A percentile compares a stretch with the other conserved stretches of the same genome.
phyloP scores from a whole-genome alignment of 1,140 invertebrate genomes.

The Polypedilum vanderplanki region DNA sequence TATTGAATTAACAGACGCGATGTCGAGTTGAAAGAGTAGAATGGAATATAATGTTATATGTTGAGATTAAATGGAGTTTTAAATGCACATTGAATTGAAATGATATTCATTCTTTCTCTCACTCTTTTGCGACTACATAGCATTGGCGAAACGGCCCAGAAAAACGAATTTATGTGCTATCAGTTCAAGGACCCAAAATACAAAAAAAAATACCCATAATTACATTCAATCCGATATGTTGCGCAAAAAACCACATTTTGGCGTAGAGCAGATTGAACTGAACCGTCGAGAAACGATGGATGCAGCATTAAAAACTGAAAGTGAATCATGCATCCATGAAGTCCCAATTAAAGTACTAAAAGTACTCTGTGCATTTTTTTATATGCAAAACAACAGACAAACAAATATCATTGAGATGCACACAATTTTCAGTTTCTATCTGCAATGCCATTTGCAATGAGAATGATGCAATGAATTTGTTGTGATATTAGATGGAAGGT shows the following conservation, averaged over 20 bases:
- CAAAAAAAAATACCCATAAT: not conserved
- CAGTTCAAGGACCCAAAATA: slow-evolving; percentile 22
- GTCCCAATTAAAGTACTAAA: not conserved
- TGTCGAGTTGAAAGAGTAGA: not conserved
- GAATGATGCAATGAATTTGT: not conserved
- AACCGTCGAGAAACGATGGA: not conserved
- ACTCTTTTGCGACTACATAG: not conserved
- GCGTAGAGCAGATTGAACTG: not conserved
- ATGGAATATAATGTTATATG: not conserved
- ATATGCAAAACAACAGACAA: too few relatives aligned
- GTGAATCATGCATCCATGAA: slow-evolving; percentile 27
- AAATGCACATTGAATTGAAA: not conserved
- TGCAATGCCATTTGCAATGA: not conserved
- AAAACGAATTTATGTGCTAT: slow-evolving; percentile 23
- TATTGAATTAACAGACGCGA: not conserved
- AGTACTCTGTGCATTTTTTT: not conserved
- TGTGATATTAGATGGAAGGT: not conserved
- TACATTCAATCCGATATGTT: slow-evolving; percentile 12
- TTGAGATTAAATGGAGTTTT: slow-evolving; percentile 13
- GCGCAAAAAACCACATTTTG: slow-evolving; percentile 6
- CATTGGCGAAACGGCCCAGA: slow-evolving; percentile 3
- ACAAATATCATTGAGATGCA: not conserved
- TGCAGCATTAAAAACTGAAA: not conserved
- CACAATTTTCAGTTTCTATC: not conserved
- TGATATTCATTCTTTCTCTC: not conserved